These are phyloP conservation scores for Muscicapa adusta DNA, from an alignment of 2,113 vertebrate species.

Conservation along the genomic window DNA sequence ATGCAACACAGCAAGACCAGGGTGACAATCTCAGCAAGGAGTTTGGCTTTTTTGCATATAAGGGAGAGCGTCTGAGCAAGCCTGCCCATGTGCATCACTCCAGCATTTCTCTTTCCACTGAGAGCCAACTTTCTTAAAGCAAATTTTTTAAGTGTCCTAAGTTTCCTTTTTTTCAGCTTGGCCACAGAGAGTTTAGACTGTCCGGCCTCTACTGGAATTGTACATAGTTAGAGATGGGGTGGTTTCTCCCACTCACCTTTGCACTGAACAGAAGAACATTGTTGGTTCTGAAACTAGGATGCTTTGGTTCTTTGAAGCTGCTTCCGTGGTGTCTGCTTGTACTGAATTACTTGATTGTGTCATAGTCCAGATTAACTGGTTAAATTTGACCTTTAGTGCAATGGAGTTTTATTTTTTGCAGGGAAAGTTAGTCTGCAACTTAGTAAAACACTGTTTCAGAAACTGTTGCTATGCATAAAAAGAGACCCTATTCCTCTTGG, in stretches of 20 bases:
- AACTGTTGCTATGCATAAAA: slow-evolving; percentile 49
- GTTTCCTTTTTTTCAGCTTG: slow-evolving; percentile 37
- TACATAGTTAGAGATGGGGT: not conserved
- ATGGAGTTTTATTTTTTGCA: slow-evolving; percentile 39
- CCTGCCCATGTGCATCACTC: not conserved
- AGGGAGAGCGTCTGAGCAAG: not conserved
- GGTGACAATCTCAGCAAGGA: not conserved
- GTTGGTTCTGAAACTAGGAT: slow-evolving; percentile 30
- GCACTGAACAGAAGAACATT: slow-evolving; percentile 25
- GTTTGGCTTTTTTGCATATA: not conserved
- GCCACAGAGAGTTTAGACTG: slow-evolving; percentile 13
- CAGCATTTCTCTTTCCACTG: not conserved
- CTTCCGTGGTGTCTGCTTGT: slow-evolving; percentile 51
- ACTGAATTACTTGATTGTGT: slow-evolving; percentile 23
- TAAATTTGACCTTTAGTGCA: slow-evolving; percentile 62
- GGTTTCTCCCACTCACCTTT: not conserved
- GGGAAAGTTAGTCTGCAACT: slow-evolving; percentile 6
- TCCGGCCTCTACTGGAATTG: not conserved
- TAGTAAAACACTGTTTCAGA: slow-evolving; percentile 74
- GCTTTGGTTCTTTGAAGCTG: slow-evolving; percentile 62
- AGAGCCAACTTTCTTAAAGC: slow-evolving; percentile 18
- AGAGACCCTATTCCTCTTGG: not conserved
- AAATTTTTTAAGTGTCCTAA: slow-evolving; percentile 51
- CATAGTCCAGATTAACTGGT: slow-evolving; percentile 26
- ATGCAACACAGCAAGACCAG: not conserved